phyloP scores from a whole-genome alignment of 2,888 invertebrate species.

The Nomada ferruginata region DNA sequence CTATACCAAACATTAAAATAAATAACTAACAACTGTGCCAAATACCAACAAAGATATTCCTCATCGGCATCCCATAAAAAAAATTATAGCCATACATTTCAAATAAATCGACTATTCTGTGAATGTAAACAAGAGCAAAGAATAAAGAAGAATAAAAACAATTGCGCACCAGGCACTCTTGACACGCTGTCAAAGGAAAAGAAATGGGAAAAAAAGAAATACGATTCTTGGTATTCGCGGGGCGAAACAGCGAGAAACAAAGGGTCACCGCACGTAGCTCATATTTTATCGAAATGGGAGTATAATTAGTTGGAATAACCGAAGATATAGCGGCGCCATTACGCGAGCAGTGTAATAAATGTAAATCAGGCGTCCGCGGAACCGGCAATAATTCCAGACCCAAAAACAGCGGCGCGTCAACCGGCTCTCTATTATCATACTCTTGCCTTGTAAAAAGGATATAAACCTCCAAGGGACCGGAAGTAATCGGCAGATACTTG shows the following conservation, averaged over 20 bases:
- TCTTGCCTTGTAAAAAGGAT: slow-evolving; percentile 33
- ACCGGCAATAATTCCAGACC: slow-evolving; percentile 81
- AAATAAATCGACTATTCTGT: too few species aligned
- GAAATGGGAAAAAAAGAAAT: neutral
- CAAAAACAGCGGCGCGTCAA: slow-evolving; percentile 81
- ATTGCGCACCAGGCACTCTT: neutral
- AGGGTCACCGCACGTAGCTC: slow-evolving; percentile 72
- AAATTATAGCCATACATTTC: too few species aligned
- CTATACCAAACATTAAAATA: too few species aligned
- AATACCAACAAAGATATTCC: too few species aligned
- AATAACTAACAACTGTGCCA: too few species aligned
- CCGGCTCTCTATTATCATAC: slow-evolving; percentile 79
- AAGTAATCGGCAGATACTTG: slow-evolving; percentile 51
- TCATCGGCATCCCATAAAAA: too few species aligned
- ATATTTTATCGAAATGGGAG: slow-evolving; percentile 81
- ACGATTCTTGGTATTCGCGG: slow-evolving; percentile 10
- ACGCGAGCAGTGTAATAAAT: slow-evolving; percentile 82
- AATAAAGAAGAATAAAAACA: neutral
- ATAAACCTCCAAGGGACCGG: slow-evolving; percentile 52
- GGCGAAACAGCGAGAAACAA: slow-evolving; percentile 22
- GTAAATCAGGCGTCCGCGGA: slow-evolving; percentile 82
- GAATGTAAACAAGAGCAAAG: too few species aligned
- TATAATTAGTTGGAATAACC: slow-evolving; percentile 83
- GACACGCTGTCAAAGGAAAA: neutral
- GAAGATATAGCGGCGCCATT: slow-evolving; percentile 82